Evolutionary conservation across 2,888 invertebrate species (phyloP).

Genomic region (Polyommatus iphigenia): DNA sequence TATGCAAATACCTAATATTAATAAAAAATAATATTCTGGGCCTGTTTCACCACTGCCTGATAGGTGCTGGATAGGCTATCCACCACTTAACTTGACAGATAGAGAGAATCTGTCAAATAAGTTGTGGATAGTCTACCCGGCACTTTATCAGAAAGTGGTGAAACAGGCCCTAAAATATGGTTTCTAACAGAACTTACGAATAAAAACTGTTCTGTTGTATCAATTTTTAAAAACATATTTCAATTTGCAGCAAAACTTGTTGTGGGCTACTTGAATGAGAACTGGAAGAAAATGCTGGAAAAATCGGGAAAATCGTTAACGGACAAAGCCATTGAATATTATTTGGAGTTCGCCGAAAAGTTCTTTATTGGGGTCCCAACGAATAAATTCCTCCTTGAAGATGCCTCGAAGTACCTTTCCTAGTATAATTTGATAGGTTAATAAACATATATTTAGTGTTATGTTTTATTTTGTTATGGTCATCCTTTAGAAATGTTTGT

Average conservation of each 20-base stretch:
- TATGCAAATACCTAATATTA: too few species aligned
- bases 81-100: too few species aligned
- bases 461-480: background rate
- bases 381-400: conserved; percentile 26
- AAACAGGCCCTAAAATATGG: too few species aligned
- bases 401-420: conserved; percentile 7
- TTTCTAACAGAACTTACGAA: too few species aligned
- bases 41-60: too few species aligned
- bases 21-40: too few species aligned
- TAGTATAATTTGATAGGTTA: conserved; percentile 7
- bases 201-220: background rate
- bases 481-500: background rate
- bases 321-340: conserved; percentile 25
- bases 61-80: too few species aligned
- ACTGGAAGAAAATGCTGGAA: conserved; percentile 45
- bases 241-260: conserved; percentile 48
- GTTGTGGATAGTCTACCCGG: too few species aligned
- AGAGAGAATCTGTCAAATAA: too few species aligned
- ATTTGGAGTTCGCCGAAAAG: conserved; percentile 22
- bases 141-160: too few species aligned
- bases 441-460: background rate
- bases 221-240: background rate
- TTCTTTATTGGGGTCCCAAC: conserved; percentile 25
- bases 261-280: conserved; percentile 47
- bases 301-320: conserved; percentile 28